Percentiles rank a stretch among this genome's conserved stretches.
phyloP scores from a whole-genome alignment of 2,113 vertebrate species.

The Notechis scutatus region DNA sequence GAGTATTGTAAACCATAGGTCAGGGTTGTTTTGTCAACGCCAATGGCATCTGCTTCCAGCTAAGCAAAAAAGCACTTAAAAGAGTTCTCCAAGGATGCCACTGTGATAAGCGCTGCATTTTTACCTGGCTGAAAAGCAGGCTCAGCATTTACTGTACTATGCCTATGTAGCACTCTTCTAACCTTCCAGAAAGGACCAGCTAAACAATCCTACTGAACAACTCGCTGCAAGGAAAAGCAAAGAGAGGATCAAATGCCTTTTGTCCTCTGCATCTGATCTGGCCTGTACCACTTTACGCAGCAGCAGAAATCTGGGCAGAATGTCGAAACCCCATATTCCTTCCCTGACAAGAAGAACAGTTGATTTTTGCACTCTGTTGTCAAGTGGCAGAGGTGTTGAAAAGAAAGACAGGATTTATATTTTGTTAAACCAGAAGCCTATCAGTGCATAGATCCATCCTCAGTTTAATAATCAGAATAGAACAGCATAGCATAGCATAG shows the following conservation, averaged over 20 bases:
- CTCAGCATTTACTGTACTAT: background rate
- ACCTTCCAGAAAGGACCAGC: background rate
- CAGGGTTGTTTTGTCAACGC: conserved; percentile 41
- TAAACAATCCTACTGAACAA: background rate
- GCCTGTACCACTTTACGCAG: background rate
- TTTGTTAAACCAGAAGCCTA: background rate
- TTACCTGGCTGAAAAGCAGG: conserved; percentile 16
- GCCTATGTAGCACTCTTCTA: background rate
- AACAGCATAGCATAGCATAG: too few species aligned
- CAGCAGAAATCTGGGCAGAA: background rate
- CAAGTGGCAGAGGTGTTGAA: background rate
- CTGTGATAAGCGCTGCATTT: background rate
- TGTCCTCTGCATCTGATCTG: background rate
- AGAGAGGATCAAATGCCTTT: background rate
- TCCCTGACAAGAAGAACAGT: background rate
- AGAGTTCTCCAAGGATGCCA: background rate
- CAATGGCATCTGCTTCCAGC: conserved; percentile 23
- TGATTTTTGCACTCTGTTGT: background rate
- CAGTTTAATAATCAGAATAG: background rate
- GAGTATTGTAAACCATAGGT: conserved; percentile 48
- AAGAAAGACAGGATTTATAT: background rate
- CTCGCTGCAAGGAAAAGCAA: background rate
- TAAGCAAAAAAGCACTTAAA: conserved; percentile 10
- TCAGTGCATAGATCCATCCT: background rate
- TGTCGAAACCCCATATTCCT: background rate